phyloP scores from a whole-genome alignment of 2,888 invertebrate species.

The Parasteatoda lunata region DNA sequence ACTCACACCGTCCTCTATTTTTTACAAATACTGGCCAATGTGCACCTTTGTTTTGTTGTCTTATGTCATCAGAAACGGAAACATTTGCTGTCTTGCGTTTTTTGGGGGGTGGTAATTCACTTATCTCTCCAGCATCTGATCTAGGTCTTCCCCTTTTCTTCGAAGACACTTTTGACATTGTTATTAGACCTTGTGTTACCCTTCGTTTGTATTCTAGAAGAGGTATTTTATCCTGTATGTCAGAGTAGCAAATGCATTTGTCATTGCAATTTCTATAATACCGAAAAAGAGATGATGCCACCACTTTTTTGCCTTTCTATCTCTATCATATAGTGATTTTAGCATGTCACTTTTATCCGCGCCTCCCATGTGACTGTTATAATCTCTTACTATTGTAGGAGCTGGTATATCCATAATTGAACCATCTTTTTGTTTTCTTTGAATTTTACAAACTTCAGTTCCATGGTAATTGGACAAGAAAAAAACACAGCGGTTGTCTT shows the following conservation, averaged over 20 bases:
- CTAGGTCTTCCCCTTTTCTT: conserved; percentile 18
- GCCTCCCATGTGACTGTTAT: conserved; percentile 29
- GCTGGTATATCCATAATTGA: conserved; percentile 16
- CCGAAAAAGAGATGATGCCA: neutral
- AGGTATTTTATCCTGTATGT: neutral
- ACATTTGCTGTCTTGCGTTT: conserved; percentile 25
- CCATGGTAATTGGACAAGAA: conserved; percentile 22
- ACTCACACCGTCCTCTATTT: conserved; percentile 23
- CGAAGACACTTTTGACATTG: conserved; percentile 20
- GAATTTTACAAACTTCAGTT: conserved; percentile 25
- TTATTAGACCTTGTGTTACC: conserved; percentile 29
- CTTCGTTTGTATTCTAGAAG: conserved; percentile 24
- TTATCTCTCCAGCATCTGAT: neutral
- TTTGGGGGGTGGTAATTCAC: conserved; percentile 1
- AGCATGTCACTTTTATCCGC: conserved; percentile 29
- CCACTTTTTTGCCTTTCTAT: neutral
- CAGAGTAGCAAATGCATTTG: neutral
- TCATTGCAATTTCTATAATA: conserved; percentile 9
- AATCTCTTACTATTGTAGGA: conserved; percentile 32
- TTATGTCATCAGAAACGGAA: conserved; percentile 38
- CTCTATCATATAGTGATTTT: conserved; percentile 20
- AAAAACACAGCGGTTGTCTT: conserved; percentile 34
- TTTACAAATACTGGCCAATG: conserved; percentile 33
- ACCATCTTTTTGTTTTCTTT: conserved; percentile 36
- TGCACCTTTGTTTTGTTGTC: conserved; percentile 32